Base-by-base conservation (phyloP, 2,888 invertebrate genomes). In the Epinotia ramella region DNA sequence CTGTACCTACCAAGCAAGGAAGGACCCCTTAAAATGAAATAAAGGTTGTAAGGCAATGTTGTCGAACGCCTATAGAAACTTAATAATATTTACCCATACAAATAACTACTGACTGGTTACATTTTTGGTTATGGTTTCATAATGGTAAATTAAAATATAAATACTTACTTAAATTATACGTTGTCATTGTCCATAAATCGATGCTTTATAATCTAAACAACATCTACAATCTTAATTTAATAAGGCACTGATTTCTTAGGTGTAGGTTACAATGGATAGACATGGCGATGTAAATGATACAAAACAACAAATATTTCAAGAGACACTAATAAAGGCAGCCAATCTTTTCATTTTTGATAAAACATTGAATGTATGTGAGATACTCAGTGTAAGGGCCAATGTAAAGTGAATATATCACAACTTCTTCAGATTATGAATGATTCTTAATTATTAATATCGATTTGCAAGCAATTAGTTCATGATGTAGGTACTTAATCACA, bases 221-320 rank as follows among this genome's bases (percentile, higher is more conserved):
- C 78, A 82, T 80, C 81, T 84, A 84, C 82, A 82, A 86, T 82
- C 84, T 89, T 90, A 89, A 49, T 28, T 79, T 88, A 89, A 77
- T 91, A 91, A 91, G 91, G 91, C 91, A 91, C 91, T 83, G 80
- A 80, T 82, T 81, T 79, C 86, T 89, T 89, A 90, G 79, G 82
- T 88, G 73, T 83, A 84, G 83, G 83, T 82, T 85, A 84, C 77
- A 84, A 79, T 82, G 72, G 78, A 77, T 78, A 77, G 72, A 65
- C 16, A 33, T 60, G 20, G 16, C 0, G 40, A 11, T 12, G 18
- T 20, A 12, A 13, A 46, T 46, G 3, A 40, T 12, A 18, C 44
- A 64, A 0, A 28, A 3, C 63, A 20, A 44, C 12, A n/a, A 40
- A 49, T 16, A 49, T 49, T 5, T 49, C n/a, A n/a, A 16, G n/a